Evolutionary conservation across 2,888 invertebrate genomes (phyloP), one percentile per base, ranked within the genome.

Genomic region (Diloba caeruleocephala): DNA sequence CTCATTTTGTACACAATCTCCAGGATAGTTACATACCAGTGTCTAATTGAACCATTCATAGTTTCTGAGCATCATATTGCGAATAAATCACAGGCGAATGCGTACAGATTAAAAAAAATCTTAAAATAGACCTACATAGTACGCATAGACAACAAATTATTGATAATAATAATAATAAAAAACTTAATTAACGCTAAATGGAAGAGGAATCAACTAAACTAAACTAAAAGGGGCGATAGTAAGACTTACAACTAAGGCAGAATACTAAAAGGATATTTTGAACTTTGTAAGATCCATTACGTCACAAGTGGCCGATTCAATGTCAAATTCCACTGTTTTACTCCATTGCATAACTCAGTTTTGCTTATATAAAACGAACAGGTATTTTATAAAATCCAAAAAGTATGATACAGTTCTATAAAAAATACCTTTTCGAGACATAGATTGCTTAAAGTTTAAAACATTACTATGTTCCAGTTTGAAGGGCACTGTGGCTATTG

Each of bases 171-270:
- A 80, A 84, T 83, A 75, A 82, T 21, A 21, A 84, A 85, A 89
- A 91, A 88, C 90, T 89, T 89, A 91, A 87, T 81, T 80, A 81
- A 74, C 81, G 43, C 79, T 90, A 87, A 87, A 86, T 92, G 92
- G 92, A 92, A 93, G 92, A 91, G 81, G 82, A 85, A 84, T 86
- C 87, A 90, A 89, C 87, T 92, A 88, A 92, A 76, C 85, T 90
- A 90, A 85, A 82, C 78, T 84, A 84, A 85, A 42, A 84, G 78
- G 76, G 76, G 57, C 55, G 82, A 71, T 74, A 83, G 63, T 37
- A 57, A 62, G 76, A 51, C 85, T 82, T 84, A 86, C 8, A 64
- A 71, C 78, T 82, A 57, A 59, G 62, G 75, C 78, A 69, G 70
- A 79, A 75, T 79, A 82, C 82, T 82, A 85, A 85, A 80, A 80